Evolutionary conservation across 2,888 invertebrate species (phyloP), one percentile per base, ranked within the genome.

Genomic region (Tyria jacobaeae): DNA sequence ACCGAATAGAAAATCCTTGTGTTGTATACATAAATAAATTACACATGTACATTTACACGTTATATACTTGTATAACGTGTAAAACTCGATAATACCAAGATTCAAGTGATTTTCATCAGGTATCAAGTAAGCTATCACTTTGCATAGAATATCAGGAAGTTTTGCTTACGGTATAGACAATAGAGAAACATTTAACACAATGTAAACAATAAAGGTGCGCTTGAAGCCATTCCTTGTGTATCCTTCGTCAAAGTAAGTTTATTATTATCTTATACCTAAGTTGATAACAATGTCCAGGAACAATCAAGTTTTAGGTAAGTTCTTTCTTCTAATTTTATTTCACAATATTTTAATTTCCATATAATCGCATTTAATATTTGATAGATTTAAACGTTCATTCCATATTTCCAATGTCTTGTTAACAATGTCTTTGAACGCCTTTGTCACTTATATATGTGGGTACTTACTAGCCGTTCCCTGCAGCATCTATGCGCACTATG

Each of bases 241-340:
- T 37, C 70, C 70, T 68, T 71, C 66, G 58, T 57, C 35, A 56
- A 58, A 67, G 67, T 55, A 71, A 68, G 73, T 70, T 62, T 64
- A 21, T 57, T 44, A 14, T 44, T 39, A 51, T 51, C 49, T n/a
- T n/a, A n/a, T n/a, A n/a, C n/a, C n/a, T 6, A 53, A 7, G 27
- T 37, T 34, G 7, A 44, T 41, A 66, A 62, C 54, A n/a, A 81
- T 65, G 71, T 67, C 70, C 56, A 63, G 64, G 24, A 66, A 50
- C 49, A 64, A 62, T 35, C 52, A 66, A 55, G 27, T 74, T 31
- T 64, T 80, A 73, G 82, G 85, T 82, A 73, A 79, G 64, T 37
- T 7, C 14, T 14, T 34, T n/a, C 4, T 15, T 35, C 1, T 24
- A 14, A 41, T 1, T 2, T 31, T 6, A 6, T 7, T 31, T 31